Percentiles rank a stretch among this genome's conserved stretches.
phyloP scores from a whole-genome alignment of 1,140 invertebrate genomes.

The Ooceraea biroi region DNA sequence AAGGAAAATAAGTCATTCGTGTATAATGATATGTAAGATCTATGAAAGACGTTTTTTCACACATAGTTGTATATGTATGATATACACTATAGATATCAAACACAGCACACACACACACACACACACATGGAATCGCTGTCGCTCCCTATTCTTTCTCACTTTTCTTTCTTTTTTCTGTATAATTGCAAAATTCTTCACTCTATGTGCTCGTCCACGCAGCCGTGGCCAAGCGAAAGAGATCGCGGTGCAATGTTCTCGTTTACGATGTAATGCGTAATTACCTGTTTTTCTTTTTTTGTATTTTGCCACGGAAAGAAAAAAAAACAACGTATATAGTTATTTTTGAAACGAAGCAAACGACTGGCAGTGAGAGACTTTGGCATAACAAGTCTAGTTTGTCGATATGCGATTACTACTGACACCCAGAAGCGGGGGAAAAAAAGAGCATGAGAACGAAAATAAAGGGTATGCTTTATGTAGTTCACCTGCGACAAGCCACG shows the following conservation, averaged over 20 bases:
- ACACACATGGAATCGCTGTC: slow-evolving; percentile 36
- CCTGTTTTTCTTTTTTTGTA: slow-evolving; percentile 74
- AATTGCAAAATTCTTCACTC: slow-evolving; percentile 69
- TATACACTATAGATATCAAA: background rate
- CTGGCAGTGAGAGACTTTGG: slow-evolving; percentile 73
- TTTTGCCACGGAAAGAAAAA: slow-evolving; percentile 64
- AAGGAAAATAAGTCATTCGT: slow-evolving; percentile 23
- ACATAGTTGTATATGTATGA: slow-evolving; percentile 41
- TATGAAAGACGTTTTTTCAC: slow-evolving; percentile 46
- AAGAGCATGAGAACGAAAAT: background rate
- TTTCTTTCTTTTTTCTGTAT: slow-evolving; percentile 68
- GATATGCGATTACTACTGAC: slow-evolving; percentile 74
- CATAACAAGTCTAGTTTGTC: slow-evolving; percentile 66
- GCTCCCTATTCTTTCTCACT: slow-evolving; percentile 60
- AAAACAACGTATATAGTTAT: slow-evolving; percentile 78
- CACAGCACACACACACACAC: background rate
- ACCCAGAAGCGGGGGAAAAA: slow-evolving; percentile 20
- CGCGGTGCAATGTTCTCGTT: slow-evolving; percentile 71
- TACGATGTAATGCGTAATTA: slow-evolving; percentile 70
- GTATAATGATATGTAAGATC: slow-evolving; percentile 25
- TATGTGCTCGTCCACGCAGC: slow-evolving; percentile 48
- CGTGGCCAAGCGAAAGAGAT: slow-evolving; percentile 70
- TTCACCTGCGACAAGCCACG: slow-evolving; percentile 58
- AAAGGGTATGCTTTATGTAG: slow-evolving; percentile 46
- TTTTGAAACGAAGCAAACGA: slow-evolving; percentile 72